Evolutionary conservation across 2,888 invertebrate genomes (phyloP), one percentile per base, ranked within the genome.

Genomic region (Nomada fabriciana): DNA sequence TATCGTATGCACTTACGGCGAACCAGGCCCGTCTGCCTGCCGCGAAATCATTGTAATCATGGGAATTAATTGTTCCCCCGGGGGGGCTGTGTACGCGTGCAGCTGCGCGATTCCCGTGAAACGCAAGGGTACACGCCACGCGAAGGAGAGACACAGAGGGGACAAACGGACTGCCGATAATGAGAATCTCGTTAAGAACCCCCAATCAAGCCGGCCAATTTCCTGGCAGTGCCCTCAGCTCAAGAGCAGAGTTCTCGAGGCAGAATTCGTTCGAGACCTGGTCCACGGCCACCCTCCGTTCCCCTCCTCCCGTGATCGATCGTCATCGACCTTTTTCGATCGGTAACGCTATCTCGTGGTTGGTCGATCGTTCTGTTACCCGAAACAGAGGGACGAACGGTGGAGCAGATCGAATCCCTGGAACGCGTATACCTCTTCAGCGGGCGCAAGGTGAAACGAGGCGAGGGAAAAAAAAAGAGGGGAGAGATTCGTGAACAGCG

Each of bases 241-340:
- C 29, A 20, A 25, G 25, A 15, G 52, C 36, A 15, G 23, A 52
- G 15, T 47, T 53, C 18, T 11, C 20, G 29, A 29, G 4, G 23
- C 15, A 61, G 80, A 71, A 78, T 80, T 71, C 80, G 68, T 75
- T 57, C 57, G 57, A 64, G 73, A 65, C 59, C 52, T 20, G 42
- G 43, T 13, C 47, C 25, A 36, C 42, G 64, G 10, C 10, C 43
- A 9, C 20, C 1, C 52, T 36, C 25, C 1, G 11, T 3, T n/a
- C n/a, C 13, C 13, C 53, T 53, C 36, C 43, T 36, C 25, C 23
- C 47, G 80, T 80, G 79, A 80, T 80, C 80, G 80, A 80, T 80
- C 80, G 65, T 72, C 80, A 61, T 80, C 72, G 72, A 72, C 67
- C 80, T 18, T 72, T 80, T 80, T 63, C 80, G 61, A 72, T 67